Conservation (phyloP, 2,888 invertebrate genomes). For the Epistrophe eligans region DNA sequence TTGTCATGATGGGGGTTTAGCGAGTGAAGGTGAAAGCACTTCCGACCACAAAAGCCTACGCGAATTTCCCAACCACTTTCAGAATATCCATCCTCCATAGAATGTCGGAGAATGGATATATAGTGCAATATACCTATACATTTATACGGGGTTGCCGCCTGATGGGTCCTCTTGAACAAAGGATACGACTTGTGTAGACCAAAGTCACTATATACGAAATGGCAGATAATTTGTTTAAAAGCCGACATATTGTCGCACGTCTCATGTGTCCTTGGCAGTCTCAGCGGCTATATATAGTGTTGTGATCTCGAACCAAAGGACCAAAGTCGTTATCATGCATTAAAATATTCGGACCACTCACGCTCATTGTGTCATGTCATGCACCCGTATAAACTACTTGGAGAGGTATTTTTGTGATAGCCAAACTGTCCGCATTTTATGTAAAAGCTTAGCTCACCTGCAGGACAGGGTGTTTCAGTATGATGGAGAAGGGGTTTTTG, state of each 20-base stretch:
- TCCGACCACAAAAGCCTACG: slow-evolving; percentile 53
- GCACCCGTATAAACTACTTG: slow-evolving; percentile 32
- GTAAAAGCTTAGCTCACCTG: slow-evolving; percentile 1
- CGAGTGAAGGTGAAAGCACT: slow-evolving; percentile 31
- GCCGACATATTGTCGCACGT: slow-evolving; percentile 65
- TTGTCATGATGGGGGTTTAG: slow-evolving; percentile 16
- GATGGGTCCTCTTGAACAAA: slow-evolving; percentile 3
- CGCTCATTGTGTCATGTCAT: slow-evolving; percentile 52
- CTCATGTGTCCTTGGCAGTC: slow-evolving; percentile 32
- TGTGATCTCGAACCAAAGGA: slow-evolving; percentile 8
- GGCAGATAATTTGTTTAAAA: slow-evolving; percentile 74
- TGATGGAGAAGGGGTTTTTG: no score
- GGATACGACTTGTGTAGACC: slow-evolving; percentile 51
- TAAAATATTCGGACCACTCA: slow-evolving; percentile 53
- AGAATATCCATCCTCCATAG: slow-evolving; percentile 2
- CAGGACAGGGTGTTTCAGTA: neutral
- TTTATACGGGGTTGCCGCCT: neutral
- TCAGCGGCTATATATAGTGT: neutral
- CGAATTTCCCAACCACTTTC: slow-evolving; percentile 42
- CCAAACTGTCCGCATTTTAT: slow-evolving; percentile 1
- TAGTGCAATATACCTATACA: neutral
- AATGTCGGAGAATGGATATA: neutral
- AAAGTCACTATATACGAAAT: slow-evolving; percentile 59
- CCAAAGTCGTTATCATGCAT: slow-evolving; percentile 46
- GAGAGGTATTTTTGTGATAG: slow-evolving; percentile 44